Evolutionary conservation across 1,140 invertebrate genomes (phyloP), one percentile per base, ranked within the genome.

Genomic region (Neodiprion fabricii): DNA sequence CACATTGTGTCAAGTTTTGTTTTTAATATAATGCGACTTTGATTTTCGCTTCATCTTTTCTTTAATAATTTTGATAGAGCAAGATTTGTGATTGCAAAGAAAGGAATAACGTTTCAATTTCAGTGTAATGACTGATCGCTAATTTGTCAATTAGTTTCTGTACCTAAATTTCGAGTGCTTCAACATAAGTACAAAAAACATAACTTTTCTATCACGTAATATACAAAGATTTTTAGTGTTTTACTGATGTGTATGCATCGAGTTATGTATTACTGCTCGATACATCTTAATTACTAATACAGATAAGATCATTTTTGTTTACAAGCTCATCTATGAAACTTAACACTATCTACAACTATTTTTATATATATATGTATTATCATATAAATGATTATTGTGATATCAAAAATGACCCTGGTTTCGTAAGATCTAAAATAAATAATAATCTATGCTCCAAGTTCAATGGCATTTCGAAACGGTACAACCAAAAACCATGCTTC

Each of bases 361-460:
- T n/a, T 12, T 61, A 61, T 61, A 61, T 14, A 61, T 61, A 61
- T 61, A 61, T 14, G 5, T 61, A 61, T 61, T 61, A 61, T 61
- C 9, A 61, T 17, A 61, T 61, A 61, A 61, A 17, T 71, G 10
- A 10, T 48, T 71, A 50, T 48, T 23, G 28, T 40, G 28, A 61
- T 61, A 61, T 14, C 11, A 71, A 71, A 71, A 71, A 48, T 28
- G 23, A 71, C 70, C 48, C 70, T 71, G 70, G 70, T 71, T 49
- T 71, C 48, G 48, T 21, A 71, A 7, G 21, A 71, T 50, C 48
- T 69, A 23, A 69, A 69, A 23, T 69, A 69, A 69, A 69, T 69
- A 69, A 69, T 69, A 69, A 5, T 69, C 67, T 69, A 69, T 23
- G 40, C 23, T 21, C 67, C 14, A 61, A 14, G 5, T 61, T 17